Evolutionary conservation across 2,113 vertebrate species (phyloP), one percentile per base, ranked within the genome.

Genomic region (Prolemur simus): DNA sequence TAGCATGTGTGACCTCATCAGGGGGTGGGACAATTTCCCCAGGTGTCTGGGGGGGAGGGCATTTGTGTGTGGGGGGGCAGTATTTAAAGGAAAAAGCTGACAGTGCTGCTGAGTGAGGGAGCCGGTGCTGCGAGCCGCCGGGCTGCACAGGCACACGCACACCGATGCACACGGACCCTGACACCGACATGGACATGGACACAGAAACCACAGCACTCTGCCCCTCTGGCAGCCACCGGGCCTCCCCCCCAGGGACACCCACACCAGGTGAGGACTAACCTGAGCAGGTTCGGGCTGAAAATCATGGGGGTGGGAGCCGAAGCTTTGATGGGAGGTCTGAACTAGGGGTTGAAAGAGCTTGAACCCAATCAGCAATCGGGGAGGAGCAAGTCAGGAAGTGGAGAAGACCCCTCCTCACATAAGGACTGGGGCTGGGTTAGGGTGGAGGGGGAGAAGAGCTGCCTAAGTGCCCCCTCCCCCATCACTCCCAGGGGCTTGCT

Each of bases 1-100:
- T 97, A 98, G 91, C 98, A 98, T 98, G 78, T 96, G 96, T 98
- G 95, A 97, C 97, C 86, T 98, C 98, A 98, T 95, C 89, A 93
- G 97, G 87, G 94, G 98, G 98, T 34, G 97, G 98, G 94, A n/a
- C 97, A 80, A 88, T 87, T 93, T 89, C 97, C 96, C 97, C 97
- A 98, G 97, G 97, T 97, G 97, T 97, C 25, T 69, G 4, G 80
- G 60, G 60, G 77, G 84, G 94, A 37, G 60, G 66, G n/a, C 6
- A 4, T 49, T 87, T 49, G 37, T 32, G 84, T 69, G 77, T 49
- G 73, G 95, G 91, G 89, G 96, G 92, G 90, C 82, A 82, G 95
- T 96, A 97, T 98, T 98, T 98, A 98, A 98, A 97, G 97, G 85
- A 90, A 97, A 97, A 97, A 98, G 98, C 96, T 97, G 97, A 97